These are phyloP conservation scores for Cremastinae sp. DNA, from an alignment of 2,888 invertebrate genomes.

Conservation along the genomic window DNA sequence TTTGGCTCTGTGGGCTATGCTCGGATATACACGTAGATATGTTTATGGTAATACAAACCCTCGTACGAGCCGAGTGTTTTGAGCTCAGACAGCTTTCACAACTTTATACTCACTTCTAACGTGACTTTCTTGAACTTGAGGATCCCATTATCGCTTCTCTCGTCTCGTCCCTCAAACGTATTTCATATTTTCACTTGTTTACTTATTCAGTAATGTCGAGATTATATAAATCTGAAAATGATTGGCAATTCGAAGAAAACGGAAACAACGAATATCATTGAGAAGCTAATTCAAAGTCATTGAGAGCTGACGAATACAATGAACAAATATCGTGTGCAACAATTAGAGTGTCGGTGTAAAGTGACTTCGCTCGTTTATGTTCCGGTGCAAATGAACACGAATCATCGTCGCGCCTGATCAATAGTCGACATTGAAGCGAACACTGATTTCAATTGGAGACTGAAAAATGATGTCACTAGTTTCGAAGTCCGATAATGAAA, in stretches of 20 bases:
- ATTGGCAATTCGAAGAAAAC: not conserved
- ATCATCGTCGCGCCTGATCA: not conserved
- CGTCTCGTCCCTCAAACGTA: slow-evolving; percentile 13
- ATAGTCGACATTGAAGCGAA: not conserved
- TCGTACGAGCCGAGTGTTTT: slow-evolving; percentile 9
- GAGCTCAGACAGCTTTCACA: slow-evolving; percentile 33
- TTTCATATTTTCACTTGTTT: slow-evolving; percentile 25
- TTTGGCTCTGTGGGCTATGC: slow-evolving; percentile 38
- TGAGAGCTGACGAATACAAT: slow-evolving; percentile 1
- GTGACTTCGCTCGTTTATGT: slow-evolving; percentile 9
- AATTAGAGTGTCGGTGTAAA: slow-evolving; percentile 36
- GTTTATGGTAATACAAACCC: not conserved
- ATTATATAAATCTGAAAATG: not conserved
- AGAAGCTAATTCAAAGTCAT: not conserved
- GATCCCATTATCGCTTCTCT: slow-evolving; percentile 12
- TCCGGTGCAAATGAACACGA: slow-evolving; percentile 22
- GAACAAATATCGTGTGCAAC: not conserved
- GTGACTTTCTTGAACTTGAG: slow-evolving; percentile 33
- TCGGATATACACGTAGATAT: slow-evolving; percentile 32
- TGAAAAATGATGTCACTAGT: not conserved
- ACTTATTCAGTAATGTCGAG: not conserved
- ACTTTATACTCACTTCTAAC: slow-evolving; percentile 34
- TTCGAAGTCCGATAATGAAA: not conserved
- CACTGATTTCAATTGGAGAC: not conserved
- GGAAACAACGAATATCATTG: no score